These are phyloP conservation scores for Platichthys flesus DNA, from an alignment of 2,113 vertebrate genomes.

Conservation along the genomic window DNA sequence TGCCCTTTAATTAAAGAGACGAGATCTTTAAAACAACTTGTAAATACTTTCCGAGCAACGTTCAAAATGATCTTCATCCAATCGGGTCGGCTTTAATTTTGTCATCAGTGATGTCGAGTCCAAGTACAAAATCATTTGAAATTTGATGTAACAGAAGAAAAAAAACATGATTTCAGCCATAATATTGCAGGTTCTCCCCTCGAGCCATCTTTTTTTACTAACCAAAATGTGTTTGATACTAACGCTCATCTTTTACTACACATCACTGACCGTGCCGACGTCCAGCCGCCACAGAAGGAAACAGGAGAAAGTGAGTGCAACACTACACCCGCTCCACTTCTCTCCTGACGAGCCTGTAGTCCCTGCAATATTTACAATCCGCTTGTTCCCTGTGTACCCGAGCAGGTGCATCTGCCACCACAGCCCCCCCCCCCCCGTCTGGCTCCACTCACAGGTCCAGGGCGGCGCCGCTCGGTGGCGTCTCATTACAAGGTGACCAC, in stretches of 20 bases:
- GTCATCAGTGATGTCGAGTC: background rate
- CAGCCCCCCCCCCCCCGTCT: background rate
- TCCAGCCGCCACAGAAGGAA: conserved; percentile 37
- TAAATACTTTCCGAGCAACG: conserved; percentile 67
- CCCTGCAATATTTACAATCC: conserved; percentile 76
- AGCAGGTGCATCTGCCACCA: too few species aligned
- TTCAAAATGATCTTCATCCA: conserved; percentile 5
- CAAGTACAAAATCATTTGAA: background rate
- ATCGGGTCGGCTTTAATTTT: conserved; percentile 13
- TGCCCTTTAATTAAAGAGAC: conserved; percentile 60
- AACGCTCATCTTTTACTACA: conserved; percentile 36
- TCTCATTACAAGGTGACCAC: conserved; percentile 47
- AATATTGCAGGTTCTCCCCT: conserved; percentile 18
- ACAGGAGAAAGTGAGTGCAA: conserved; percentile 73
- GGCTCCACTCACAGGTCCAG: conserved; percentile 20
- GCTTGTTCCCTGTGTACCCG: conserved; percentile 21
- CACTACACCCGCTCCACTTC: conserved; percentile 45
- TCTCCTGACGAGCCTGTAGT: conserved; percentile 26
- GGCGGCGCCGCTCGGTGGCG: conserved; percentile 12
- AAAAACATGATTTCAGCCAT: background rate
- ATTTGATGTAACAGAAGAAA: background rate
- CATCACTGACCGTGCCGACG: background rate
- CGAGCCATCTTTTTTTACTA: conserved; percentile 42
- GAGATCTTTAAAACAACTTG: conserved; percentile 47
- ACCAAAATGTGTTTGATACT: conserved; percentile 58